Conservation (phyloP, 2,113 vertebrate genomes). For the Upupa epops region DNA sequence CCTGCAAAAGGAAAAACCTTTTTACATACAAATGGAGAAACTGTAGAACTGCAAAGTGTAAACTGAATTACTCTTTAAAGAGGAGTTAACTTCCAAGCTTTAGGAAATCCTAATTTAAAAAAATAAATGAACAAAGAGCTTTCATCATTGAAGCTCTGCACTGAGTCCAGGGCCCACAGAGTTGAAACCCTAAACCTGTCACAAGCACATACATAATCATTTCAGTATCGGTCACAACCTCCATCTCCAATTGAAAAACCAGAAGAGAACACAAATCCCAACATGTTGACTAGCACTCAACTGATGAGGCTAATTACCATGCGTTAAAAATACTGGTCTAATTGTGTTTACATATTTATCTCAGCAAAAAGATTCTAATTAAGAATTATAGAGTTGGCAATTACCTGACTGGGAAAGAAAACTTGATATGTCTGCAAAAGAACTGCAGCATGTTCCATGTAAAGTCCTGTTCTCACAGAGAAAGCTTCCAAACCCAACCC, state of each 20-base stretch:
- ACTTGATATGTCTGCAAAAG: not conserved
- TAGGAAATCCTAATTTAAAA: not conserved
- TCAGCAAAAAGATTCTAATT: constrained; percentile 60
- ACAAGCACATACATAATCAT: not conserved
- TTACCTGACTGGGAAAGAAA: constrained; percentile 25
- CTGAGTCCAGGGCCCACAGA: not conserved
- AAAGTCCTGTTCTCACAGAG: not conserved
- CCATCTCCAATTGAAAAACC: not conserved
- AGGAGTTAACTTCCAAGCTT: not conserved
- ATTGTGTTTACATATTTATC: constrained; percentile 50
- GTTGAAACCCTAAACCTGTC: not conserved
- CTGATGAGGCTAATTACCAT: not conserved
- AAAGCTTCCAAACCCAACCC: not conserved
- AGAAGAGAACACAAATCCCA: not conserved
- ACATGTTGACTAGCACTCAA: constrained; percentile 1
- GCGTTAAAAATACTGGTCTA: not conserved
- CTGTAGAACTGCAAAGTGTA: not conserved
- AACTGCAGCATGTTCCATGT: not conserved
- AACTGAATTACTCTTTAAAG: not conserved
- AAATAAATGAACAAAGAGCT: not conserved
- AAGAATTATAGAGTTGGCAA: constrained; percentile 39
- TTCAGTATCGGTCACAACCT: not conserved
- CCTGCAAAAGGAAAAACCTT: not conserved
- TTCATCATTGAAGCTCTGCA: not conserved
- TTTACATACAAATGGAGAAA: not conserved